Evolutionary conservation across 2,797 vertebrate genomes (phyloP).

Genomic region (Rhinichthys osculus): DNA sequence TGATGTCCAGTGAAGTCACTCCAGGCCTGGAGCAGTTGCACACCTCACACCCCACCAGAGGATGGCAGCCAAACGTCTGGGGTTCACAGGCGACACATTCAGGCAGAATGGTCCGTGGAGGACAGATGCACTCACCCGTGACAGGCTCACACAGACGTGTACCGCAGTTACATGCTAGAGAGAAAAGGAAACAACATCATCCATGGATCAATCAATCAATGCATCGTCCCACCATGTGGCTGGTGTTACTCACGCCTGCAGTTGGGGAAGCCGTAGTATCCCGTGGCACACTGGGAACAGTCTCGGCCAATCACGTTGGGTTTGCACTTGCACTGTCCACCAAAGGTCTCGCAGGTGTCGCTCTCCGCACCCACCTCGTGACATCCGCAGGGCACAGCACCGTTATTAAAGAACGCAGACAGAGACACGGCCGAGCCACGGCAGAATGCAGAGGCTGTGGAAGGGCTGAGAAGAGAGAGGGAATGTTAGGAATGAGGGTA

Average conservation of each 20-base stretch:
- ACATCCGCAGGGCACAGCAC: slow-evolving; percentile 87
- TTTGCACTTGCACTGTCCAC: slow-evolving; percentile 90
- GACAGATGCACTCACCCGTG: slow-evolving; percentile 92
- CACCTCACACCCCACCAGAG: slow-evolving; percentile 91
- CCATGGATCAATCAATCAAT: not conserved
- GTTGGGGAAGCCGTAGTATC: slow-evolving; percentile 94
- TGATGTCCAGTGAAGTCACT: slow-evolving; percentile 76
- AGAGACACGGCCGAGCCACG: slow-evolving; percentile 83
- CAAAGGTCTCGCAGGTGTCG: slow-evolving; percentile 84
- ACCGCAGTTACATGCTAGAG: slow-evolving; percentile 89
- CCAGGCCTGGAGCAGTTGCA: slow-evolving; percentile 92
- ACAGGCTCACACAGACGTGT: slow-evolving; percentile 87
- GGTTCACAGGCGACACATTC: slow-evolving; percentile 90
- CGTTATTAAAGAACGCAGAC: slow-evolving; percentile 94
- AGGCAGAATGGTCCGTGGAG: slow-evolving; percentile 86
- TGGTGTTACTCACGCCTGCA: slow-evolving; percentile 88
- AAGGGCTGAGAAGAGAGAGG: slow-evolving; percentile 73
- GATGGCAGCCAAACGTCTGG: slow-evolving; percentile 93
- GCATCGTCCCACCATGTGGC: not conserved
- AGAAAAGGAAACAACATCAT: not conserved
- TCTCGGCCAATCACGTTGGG: slow-evolving; percentile 91
- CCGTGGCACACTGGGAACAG: slow-evolving; percentile 92
- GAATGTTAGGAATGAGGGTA: not conserved
- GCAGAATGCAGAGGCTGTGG: slow-evolving; percentile 84
- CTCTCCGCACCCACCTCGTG: slow-evolving; percentile 87